These are phyloP conservation scores for Dasyornis broadbenti DNA, from an alignment of 2,113 vertebrate species.

Conservation along the genomic window DNA sequence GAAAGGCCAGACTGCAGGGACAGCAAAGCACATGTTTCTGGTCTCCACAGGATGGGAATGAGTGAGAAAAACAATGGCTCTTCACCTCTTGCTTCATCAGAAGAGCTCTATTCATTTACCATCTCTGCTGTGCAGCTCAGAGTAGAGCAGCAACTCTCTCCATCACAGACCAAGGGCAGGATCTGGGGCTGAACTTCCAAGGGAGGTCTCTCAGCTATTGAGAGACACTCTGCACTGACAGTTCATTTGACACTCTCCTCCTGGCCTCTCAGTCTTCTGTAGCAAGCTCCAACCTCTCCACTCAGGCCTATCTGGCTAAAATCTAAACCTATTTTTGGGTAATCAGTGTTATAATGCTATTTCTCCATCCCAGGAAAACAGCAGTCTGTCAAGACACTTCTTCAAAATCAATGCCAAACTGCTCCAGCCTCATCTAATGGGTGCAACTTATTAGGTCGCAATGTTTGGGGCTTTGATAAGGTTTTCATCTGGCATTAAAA, in stretches of 20 bases:
- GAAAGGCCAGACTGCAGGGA: slow-evolving; percentile 56
- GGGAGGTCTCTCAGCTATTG: not conserved
- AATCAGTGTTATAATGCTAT: not conserved
- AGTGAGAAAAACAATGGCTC: slow-evolving; percentile 43
- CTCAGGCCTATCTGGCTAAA: not conserved
- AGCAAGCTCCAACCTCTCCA: not conserved
- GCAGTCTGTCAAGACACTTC: not conserved
- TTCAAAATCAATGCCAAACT: not conserved
- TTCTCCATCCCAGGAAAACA: not conserved
- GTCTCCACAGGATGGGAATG: slow-evolving; percentile 40
- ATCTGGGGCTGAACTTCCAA: not conserved
- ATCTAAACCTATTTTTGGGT: not conserved
- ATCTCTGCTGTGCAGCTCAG: not conserved
- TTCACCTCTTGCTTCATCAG: slow-evolving; percentile 13
- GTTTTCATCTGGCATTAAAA: not conserved
- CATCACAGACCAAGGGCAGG: not conserved
- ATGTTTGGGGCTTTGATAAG: not conserved
- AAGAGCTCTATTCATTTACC: not conserved
- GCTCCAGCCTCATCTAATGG: not conserved
- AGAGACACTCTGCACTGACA: not conserved
- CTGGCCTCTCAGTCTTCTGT: not conserved
- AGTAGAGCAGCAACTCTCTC: not conserved
- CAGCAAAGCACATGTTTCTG: slow-evolving; percentile 54
- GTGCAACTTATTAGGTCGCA: not conserved
- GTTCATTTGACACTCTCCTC: not conserved